Evolutionary conservation across 2,797 vertebrate species (phyloP), one percentile per base, ranked within the genome.

Genomic region (Erethizon dorsatum): DNA sequence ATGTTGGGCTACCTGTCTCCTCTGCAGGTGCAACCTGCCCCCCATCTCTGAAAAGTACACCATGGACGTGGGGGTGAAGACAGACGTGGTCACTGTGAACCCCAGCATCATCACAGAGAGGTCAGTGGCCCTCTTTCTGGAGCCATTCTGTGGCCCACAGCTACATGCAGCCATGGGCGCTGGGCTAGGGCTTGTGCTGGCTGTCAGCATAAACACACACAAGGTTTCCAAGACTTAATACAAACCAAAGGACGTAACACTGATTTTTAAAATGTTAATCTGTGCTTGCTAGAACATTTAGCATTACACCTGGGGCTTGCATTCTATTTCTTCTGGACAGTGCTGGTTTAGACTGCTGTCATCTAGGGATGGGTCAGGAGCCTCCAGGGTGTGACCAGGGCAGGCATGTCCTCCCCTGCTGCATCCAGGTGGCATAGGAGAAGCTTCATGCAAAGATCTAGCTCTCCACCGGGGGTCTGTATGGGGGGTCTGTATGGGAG

Each of bases 91-190:
- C 98, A 99, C 99, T 4, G 99, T 99, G 97, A 99, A 99, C 98
- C 99, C 99, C 54, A 99, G 99, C 97, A 99, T 99, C 96, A 99
- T 99, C 90, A 99, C 99, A 6, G 99, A 99, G 97, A 99, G 99
- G 99, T 99, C 52, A 97, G 98, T 98, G 80, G 31, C 22, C 50
- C 22, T 57, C 41, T 63, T 67, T 67, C 89, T 59, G 61, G 54
- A 93, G 8, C 13, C 22, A 14, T n/a, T 4, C 20, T 5, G 13
- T 75, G 63, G 87, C 67, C 82, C 15, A 14, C 15, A 67, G 75
- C 73, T 54, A 24, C 10, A 1, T 28, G 33, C 6, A 45, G 71
- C 57, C 31, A 3, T 4, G 59, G 45, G n/a, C 73, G 28, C n/a
- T 20, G 41, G 73, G 75, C 50, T 3, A 31, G 89, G 31, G 59